Base-by-base conservation (phyloP, 2,113 vertebrate genomes). In the Gobiocypris rarus region DNA sequence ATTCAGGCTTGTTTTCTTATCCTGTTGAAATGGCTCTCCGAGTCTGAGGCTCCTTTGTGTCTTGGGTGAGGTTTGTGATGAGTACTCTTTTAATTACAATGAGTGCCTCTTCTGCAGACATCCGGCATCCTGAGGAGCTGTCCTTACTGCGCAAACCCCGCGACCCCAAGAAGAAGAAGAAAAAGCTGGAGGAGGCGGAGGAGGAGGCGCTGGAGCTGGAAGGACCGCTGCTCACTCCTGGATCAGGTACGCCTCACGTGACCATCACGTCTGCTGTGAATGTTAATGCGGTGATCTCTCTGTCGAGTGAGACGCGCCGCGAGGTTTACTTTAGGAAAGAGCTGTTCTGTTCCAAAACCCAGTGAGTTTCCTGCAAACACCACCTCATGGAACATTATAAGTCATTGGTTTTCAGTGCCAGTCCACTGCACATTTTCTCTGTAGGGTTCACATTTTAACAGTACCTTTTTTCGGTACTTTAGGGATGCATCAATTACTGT, bases 151-250 rank as follows among this genome's bases (percentile, higher is more conserved):
- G 97, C 89, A 99, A 99, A 92, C 97, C 98, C 82, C 95, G 96
- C 87, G 98, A 99, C 93, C 97, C 97, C 1, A 97, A 97, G 4
- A 99, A 99, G 96, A 99, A 99, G 91, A 99, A 98, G 95, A 99
- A 99, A 96, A 98, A 98, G 94, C 94, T 97, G 86, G 97, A 99
- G 80, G 97, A 98, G 15, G 93, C 88, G 0, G 97, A 99, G 88
- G 97, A 98, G 5, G 97, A 97, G 4, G 93, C 96, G 15, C 93
- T 98, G 41, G 96, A 98, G 89, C 88, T 98, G 86, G 97, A 99
- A 89, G 98, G 97, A 63, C 97, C 97, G 0, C 94, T 99, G 87
- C 95, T 98, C 86, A 99, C 97, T 0, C 97, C 98, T 0, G 97
- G 98, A 92, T 97, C 98, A 79, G 98, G 98, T 98, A 88, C 84